Evolutionary conservation across 2,888 invertebrate species (phyloP), one percentile per base, ranked within the genome.

Genomic region (Andrena dorsata): DNA sequence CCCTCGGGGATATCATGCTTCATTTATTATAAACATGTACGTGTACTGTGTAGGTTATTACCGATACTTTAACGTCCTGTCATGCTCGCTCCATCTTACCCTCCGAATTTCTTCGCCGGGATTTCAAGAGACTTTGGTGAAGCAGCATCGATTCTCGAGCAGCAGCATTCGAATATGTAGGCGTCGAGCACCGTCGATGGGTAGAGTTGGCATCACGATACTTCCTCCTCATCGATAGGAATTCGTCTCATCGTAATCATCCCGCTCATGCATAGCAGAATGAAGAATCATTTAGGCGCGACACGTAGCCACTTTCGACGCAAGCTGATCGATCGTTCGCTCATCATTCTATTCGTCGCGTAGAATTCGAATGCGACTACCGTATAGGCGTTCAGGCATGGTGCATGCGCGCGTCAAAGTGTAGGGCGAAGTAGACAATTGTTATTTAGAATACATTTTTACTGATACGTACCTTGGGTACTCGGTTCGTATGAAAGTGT

Each of bases 361-460:
- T 85, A 87, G 82, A 87, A 28, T 61, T 80, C 72, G 65, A 75
- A 66, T 77, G 79, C 70, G 58, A 58, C 32, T 49, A 75, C 41
- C 35, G 64, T 72, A 60, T 41, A 63, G 74, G 86, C 87, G 85
- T 72, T 73, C 23, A 63, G 74, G 86, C 87, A 87, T 87, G 86
- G 51, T 84, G 84, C 87, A 87, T 86, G 87, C 70, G 35, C 66
- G 76, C 35, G 60, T 41, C 41, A 41, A 41, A 76, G 80, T 58
- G 51, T 78, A 61, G 82, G 76, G 72, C 56, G 23, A 58, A n/a
- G 47, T 81, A 81, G 80, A 53, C 73, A 16, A 73, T 51, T 60
- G 69, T 71, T 63, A 61, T 56, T 58, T 26, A 47, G 41, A 41
- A 63, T 65, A 69, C 51, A n/a, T 8, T 8, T 51, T 8, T 51